phyloP scores from a whole-genome alignment of 2,797 vertebrate genomes.

The Helicolenus hilgendorfi region DNA sequence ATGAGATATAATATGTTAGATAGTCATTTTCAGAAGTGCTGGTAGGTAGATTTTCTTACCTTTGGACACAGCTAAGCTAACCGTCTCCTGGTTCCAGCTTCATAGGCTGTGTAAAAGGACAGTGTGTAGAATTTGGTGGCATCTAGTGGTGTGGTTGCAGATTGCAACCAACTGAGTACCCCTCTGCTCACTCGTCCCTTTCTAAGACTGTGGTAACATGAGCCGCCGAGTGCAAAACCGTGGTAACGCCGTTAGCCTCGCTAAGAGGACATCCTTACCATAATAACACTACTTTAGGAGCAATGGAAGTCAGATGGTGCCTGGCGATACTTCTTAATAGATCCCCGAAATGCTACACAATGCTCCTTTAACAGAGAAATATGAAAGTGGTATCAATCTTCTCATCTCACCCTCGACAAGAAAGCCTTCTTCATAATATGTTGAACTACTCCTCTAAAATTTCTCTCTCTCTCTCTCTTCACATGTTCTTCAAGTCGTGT shows the following conservation, averaged over 20 bases:
- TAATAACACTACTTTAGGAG: too few species aligned
- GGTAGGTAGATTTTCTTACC: neutral
- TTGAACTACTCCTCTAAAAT: neutral
- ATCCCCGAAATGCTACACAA: too few species aligned
- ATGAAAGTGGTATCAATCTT: neutral
- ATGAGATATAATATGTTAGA: neutral
- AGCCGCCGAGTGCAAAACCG: too few species aligned
- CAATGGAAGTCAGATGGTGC: too few species aligned
- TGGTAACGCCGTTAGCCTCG: too few species aligned
- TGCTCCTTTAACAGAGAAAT: neutral
- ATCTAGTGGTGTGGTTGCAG: too few species aligned
- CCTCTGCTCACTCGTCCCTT: too few species aligned
- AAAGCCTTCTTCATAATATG: neutral
- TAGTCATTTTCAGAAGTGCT: neutral
- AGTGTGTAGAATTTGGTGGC: too few species aligned
- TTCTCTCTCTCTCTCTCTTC: slow-evolving; percentile 28
- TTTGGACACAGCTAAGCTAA: neutral
- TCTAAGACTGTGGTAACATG: too few species aligned
- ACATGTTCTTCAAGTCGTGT: slow-evolving; percentile 92
- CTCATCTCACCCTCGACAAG: neutral
- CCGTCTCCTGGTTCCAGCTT: neutral
- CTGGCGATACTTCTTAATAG: too few species aligned
- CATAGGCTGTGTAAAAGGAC: neutral
- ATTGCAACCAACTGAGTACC: too few species aligned
- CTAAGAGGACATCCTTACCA: too few species aligned